Percentiles rank a stretch among this genome's conserved stretches.
Evolutionary conservation across 2,113 vertebrate genomes (phyloP).

Genomic region (Chrysochloris asiatica): DNA sequence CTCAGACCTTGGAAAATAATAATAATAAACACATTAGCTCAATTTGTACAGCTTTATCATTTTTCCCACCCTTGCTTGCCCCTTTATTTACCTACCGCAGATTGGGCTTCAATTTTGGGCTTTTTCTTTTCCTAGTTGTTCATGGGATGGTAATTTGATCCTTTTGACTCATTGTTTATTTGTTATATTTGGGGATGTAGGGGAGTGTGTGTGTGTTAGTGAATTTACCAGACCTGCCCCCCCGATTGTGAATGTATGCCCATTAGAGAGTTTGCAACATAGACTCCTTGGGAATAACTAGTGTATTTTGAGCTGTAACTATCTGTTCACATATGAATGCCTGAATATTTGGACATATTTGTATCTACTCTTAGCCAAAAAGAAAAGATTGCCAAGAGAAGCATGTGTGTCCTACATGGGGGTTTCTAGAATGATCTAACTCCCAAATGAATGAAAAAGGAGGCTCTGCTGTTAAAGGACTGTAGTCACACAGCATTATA

Average conservation of each 20-base stretch:
- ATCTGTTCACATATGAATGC: slow-evolving; percentile 31
- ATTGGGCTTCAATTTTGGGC: slow-evolving; percentile 57
- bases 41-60: slow-evolving; percentile 57
- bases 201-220: background rate
- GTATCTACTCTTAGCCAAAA: slow-evolving; percentile 24
- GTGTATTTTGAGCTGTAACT: slow-evolving; percentile 33
- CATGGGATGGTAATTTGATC: slow-evolving; percentile 44
- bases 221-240: too few relatives aligned
- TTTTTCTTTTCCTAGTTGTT: slow-evolving; percentile 54
- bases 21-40: slow-evolving; percentile 78
- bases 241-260: background rate
- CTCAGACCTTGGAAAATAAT: slow-evolving; percentile 51
- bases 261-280: background rate
- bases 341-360: slow-evolving; percentile 48
- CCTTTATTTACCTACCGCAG: slow-evolving; percentile 89
- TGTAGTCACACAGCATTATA: background rate
- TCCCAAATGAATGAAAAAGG: background rate
- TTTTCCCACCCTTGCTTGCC: slow-evolving; percentile 77
- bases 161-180: slow-evolving; percentile 62
- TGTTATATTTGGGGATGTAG: slow-evolving; percentile 14
- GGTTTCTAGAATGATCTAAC: slow-evolving; percentile 22
- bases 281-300: background rate
- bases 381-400: slow-evolving; percentile 48
- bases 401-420: background rate
- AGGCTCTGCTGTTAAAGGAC: background rate